Evolutionary conservation across 2,888 invertebrate genomes (phyloP).

Genomic region (Pilophorus perplexus): DNA sequence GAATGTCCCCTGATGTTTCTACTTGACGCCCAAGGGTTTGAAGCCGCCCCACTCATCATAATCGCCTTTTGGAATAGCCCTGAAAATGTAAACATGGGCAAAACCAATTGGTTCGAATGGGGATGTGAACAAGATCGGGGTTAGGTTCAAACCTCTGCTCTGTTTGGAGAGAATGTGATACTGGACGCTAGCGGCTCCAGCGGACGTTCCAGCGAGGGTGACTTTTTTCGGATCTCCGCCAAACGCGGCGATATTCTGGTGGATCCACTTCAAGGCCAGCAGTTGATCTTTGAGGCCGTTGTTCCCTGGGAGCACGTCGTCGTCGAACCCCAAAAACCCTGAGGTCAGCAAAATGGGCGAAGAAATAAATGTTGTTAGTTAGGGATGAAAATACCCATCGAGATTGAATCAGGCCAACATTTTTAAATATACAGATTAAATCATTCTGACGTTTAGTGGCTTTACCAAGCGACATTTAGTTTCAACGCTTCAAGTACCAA

Average conservation of each 20-base stretch:
- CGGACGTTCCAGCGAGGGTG: slow-evolving; percentile 6
- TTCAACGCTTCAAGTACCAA: too few species aligned
- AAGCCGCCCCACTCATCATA: slow-evolving; percentile 67
- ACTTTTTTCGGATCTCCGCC: slow-evolving; percentile 12
- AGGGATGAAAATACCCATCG: too few species aligned
- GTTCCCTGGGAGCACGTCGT: slow-evolving; percentile 1
- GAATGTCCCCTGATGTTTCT: slow-evolving; percentile 62
- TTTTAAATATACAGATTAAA: too few species aligned
- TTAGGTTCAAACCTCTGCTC: slow-evolving; percentile 9
- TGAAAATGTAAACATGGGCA: slow-evolving; percentile 51
- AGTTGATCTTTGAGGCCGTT: slow-evolving; percentile 9
- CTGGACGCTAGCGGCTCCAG: slow-evolving; percentile 3
- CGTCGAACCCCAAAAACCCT: slow-evolving; percentile 9
- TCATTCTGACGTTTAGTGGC: too few species aligned
- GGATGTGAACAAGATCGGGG: too few species aligned
- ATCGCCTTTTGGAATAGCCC: slow-evolving; percentile 68
- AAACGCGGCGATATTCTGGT: neutral
- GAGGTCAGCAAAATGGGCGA: too few species aligned
- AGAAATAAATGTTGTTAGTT: too few species aligned
- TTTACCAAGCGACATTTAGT: too few species aligned
- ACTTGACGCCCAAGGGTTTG: slow-evolving; percentile 62
- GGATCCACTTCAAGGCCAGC: neutral
- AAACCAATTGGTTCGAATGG: too few species aligned
- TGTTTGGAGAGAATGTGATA: neutral
- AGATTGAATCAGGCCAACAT: too few species aligned